Percentiles rank a stretch among this genome's conserved stretches.
These are phyloP conservation scores for Lacanobia wlatinum DNA, from an alignment of 2,888 invertebrate species.

Conservation along the genomic window DNA sequence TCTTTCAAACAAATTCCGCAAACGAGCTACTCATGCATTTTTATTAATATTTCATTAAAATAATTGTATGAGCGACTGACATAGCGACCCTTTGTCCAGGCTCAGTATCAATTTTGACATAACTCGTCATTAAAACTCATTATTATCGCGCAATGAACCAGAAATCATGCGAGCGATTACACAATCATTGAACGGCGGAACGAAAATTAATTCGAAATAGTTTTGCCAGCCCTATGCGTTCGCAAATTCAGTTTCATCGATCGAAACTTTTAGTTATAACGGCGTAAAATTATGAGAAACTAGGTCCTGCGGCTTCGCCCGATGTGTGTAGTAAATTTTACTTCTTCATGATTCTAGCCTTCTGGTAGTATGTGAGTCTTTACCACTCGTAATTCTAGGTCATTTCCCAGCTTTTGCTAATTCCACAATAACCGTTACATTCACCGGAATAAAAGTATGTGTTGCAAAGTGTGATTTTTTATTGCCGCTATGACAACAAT, in stretches of 20 bases:
- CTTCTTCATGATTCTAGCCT: neutral
- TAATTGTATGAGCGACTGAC: neutral
- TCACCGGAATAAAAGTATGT: too few relatives aligned
- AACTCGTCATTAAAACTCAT: conserved; percentile 10
- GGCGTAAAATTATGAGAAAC: conserved; percentile 28
- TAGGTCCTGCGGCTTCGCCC: neutral
- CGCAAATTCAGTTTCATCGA: conserved; percentile 38
- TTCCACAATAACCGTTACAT: neutral
- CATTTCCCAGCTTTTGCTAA: neutral
- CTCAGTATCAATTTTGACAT: conserved; percentile 14
- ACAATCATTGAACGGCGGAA: conserved; percentile 3
- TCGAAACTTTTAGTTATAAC: conserved; percentile 47
- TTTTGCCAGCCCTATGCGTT: conserved; percentile 48
- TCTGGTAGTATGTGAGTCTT: neutral
- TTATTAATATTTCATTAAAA: neutral
- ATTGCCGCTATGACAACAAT: too few relatives aligned
- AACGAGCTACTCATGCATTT: neutral
- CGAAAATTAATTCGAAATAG: conserved; percentile 26
- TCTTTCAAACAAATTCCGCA: too few relatives aligned
- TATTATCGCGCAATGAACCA: conserved; percentile 20
- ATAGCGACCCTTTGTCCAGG: neutral
- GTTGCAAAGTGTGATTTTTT: too few relatives aligned
- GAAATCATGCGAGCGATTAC: conserved; percentile 29
- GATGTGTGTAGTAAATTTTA: neutral
- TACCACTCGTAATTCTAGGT: neutral